Evolutionary conservation across 2,797 vertebrate species (phyloP), one percentile per base, ranked within the genome.

Genomic region (Sphaeramia orbicularis): DNA sequence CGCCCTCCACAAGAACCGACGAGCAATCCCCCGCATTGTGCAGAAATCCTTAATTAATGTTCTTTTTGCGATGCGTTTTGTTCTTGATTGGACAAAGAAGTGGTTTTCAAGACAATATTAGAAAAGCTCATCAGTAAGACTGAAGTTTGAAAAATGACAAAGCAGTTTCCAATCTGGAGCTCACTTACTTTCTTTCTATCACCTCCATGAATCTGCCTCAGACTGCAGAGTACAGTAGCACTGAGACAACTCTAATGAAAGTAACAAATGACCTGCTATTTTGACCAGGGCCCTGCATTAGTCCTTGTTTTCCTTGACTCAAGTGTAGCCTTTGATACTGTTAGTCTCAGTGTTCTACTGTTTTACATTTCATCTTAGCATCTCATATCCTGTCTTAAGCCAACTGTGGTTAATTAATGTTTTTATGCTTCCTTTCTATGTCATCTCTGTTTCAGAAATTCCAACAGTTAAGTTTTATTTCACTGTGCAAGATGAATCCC

Each of bases 251-350:
- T 71, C 44, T 71, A 79, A 73, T 85, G 78, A 83, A 81, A 81
- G 65, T 75, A 79, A 86, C 76, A 74, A 79, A 86, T 66, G 48
- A 68, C 67, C 83, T 80, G 75, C 80, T 82, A 61, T 73, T 68
- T 66, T 65, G 62, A 83, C 65, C 71, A 52, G 61, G 41, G 52
- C 73, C 79, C 68, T 49, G 70, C 77, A 78, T 87, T 78, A 55
- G 75, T 84, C 66, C 69, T 84, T 58, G 61, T 84, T 80, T 86
- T 77, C 49, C 69, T 19, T 45, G 35, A 52, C 60, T 59, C 36
- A 43, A 65, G 43, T 65, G 70, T 11, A 44, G 30, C 57, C 49
- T 54, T 61, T 72, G 60, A 66, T 58, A 18, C 36, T 35, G 60
- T 51, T 53, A 15, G 24, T 78, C 50, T 45, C 18, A 4, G 12